Evolutionary conservation across 2,113 vertebrate genomes (phyloP), one percentile per base, ranked within the genome.

Genomic region (Empidonax traillii): DNA sequence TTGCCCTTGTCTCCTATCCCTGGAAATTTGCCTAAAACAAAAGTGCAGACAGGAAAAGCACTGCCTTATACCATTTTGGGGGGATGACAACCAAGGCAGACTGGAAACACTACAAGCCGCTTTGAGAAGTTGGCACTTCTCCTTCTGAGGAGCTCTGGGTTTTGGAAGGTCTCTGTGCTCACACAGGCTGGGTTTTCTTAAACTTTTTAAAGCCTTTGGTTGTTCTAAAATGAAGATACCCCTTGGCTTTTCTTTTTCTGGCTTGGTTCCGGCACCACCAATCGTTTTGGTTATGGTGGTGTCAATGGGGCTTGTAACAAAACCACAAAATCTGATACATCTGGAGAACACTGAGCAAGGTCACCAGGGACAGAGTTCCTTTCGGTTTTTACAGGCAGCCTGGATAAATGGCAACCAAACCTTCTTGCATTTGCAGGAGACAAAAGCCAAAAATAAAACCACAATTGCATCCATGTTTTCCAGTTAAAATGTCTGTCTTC

Each of bases 321-420:
- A 92, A 89, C 94, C 93, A 41, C 91, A 94, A 89, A 94, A 94
- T 87, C 73, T 39, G 87, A 49, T 43, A 37, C 89, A 92, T 91
- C 93, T 95, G 95, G 84, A 89, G 62, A 2, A 3, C 10, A 37
- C 73, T 41, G 66, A 75, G 69, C 3, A 1, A 82, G 80, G 73
- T 82, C 94, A 72, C 73, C 0, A 0, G 43, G 73, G 65, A 84
- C 3, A 10, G 66, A 61, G 21, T 3, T 90, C 39, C 67, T 88
- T 83, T 55, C 69, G 67, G 37, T 79, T 93, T 85, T 77, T 49
- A 35, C 65, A 89, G 43, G 47, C 66, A 76, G 73, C 14, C 77
- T 87, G 66, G n/a, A 87, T 78, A 87, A 96, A 91, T 22, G 44
- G 61, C 69, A 94, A 33, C 19, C 30, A 43, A 95, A 53, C 12